Base-by-base conservation (phyloP, 1,140 invertebrate genomes). In the Rhyzopertha dominica region DNA sequence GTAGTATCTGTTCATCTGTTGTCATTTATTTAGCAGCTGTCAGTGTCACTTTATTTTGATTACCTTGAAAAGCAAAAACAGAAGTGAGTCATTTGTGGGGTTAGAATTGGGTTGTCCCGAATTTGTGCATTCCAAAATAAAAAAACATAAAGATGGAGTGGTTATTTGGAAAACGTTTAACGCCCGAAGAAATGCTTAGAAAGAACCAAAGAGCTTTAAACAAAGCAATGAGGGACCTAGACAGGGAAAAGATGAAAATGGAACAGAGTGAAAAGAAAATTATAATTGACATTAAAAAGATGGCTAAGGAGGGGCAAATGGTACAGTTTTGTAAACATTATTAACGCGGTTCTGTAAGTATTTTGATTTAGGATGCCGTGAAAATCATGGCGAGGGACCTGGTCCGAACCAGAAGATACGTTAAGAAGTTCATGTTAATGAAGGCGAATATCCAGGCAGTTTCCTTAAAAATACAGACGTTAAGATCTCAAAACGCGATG, bases 311-410 rank as follows among this genome's bases (percentile, higher is more conserved):
- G 66, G 93, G 93, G 26, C 96, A 99, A 78, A 99, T 99, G 95
- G 91, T 94, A 71, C n/a, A 67, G 43, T 53, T 41, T 39, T 16
- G n/a, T 9, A 37, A 10, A 31, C n/a, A 32, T 16, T 13, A 43
- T 39, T 14, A 14, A 31, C 20, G 12, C n/a, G n/a, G n/a, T 19
- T 28, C 12, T 52, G 16, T 26, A 40, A 30, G n/a, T 29, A 10
- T 30, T 35, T 54, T 67, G n/a, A n/a, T 74, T 22, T 61, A 95
- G 91, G 96, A 99, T 77, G 92, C 96, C 40, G 97, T 99, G 0
- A 98, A 98, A 79, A 96, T 99, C 53, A 98, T 99, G 95, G 97
- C 97, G 1, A 97, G 95, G 74, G 97, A 99, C 75, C 73, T 99
- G 45, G 97, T 99, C 1, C 77, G 97, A 56, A 99, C 96, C 8